phyloP scores from a whole-genome alignment of 2,888 invertebrate genomes.

The Rhamphomyia laevipes region DNA sequence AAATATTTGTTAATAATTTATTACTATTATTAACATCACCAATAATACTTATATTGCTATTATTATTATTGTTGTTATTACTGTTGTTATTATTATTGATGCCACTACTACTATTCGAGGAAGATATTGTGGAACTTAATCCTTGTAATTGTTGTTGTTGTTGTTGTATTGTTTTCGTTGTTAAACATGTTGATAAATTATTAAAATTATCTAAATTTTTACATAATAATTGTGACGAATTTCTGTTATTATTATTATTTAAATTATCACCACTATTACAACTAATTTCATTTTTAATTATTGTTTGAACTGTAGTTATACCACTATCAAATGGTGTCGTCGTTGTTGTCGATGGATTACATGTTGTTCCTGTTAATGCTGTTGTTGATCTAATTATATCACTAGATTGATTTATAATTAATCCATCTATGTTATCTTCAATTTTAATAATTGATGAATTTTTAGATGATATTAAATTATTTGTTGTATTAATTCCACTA shows the following conservation, averaged over 20 bases:
- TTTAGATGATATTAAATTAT: constrained; percentile 4
- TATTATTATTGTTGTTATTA: constrained; percentile 13
- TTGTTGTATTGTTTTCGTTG: constrained; percentile 1
- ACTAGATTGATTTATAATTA: not conserved
- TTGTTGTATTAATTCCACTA: constrained; percentile 2
- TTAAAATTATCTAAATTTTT: constrained; percentile 1
- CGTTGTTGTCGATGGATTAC: constrained; percentile 12
- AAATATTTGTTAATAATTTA: not conserved
- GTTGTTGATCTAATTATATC: constrained; percentile 2
- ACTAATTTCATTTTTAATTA: constrained; percentile 8
- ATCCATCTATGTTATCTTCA: not conserved
- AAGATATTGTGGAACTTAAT: not conserved
- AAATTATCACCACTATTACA: constrained; percentile 9
- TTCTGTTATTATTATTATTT: constrained; percentile 17
- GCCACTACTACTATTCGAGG: not conserved
- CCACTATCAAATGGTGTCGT: constrained; percentile 23
- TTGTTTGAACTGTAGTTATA: constrained; percentile 24
- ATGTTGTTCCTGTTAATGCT: not conserved
- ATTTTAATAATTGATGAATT: constrained; percentile 1
- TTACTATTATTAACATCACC: constrained; percentile 9
- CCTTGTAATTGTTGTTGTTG: not conserved
- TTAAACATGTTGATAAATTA: constrained; percentile 3
- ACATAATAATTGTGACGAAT: constrained; percentile 1
- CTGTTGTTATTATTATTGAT: constrained; percentile 9
- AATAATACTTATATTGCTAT: constrained; percentile 11